Conservation (phyloP, 1,140 invertebrate species). For the Chironomus striatipennis region DNA sequence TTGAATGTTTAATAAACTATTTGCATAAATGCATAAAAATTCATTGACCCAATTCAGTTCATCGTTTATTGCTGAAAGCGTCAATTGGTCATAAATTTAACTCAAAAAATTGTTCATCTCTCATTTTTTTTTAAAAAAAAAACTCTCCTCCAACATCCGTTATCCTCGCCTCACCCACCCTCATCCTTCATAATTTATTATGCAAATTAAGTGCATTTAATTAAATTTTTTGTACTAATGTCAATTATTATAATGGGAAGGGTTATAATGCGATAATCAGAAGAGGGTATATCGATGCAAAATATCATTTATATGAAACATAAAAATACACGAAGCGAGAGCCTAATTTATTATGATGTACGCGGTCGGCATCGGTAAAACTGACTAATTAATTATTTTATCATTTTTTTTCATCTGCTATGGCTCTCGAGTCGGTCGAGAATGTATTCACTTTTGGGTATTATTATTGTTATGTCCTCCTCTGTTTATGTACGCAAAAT, state of each 20-base stretch:
- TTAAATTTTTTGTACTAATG: conserved; percentile 7
- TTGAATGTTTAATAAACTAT: no score
- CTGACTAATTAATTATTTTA: conserved; percentile 15
- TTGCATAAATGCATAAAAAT: no score
- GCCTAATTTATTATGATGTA: conserved; percentile 14
- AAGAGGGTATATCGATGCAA: no score
- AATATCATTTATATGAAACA: no score
- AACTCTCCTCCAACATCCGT: no score
- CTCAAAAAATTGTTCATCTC: no score
- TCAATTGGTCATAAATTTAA: no score
- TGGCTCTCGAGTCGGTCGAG: no score
- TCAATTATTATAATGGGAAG: not conserved
- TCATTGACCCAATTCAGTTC: no score
- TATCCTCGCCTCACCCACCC: not conserved
- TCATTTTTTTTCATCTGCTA: not conserved
- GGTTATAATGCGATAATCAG: no score
- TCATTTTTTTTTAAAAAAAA: no score
- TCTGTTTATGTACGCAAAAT: not conserved
- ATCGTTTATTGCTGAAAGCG: no score
- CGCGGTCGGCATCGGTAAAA: not conserved
- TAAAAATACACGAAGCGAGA: not conserved
- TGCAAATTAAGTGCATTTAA: conserved; percentile 14
- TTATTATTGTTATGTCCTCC: not conserved
- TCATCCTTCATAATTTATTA: not conserved
- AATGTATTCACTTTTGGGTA: not conserved